Percentiles rank a stretch among this genome's conserved stretches.
These are phyloP conservation scores for Chrysogorgia sp. DNA, from an alignment of 92 coral and sea anemone species.

Conservation along the genomic window DNA sequence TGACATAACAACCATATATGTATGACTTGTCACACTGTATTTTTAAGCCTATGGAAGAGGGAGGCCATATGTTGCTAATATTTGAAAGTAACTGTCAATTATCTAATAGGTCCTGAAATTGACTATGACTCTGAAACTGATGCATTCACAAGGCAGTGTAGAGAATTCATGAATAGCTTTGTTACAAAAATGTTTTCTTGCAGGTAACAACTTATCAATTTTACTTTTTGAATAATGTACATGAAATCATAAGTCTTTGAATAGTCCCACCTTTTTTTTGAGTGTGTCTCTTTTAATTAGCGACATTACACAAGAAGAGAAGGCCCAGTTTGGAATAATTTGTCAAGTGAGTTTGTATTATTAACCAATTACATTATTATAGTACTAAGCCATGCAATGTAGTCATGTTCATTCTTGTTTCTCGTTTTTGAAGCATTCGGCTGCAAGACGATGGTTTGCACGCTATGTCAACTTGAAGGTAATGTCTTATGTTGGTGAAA, in stretches of 20 bases:
- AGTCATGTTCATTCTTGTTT: neutral
- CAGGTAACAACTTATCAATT: constrained; percentile 75
- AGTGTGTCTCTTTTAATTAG: no score
- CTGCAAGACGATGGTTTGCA: constrained; percentile 41
- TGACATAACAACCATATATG: no score
- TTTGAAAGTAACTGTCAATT: no score
- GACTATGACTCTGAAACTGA: constrained; percentile 58
- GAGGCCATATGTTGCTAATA: no score
- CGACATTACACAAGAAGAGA: constrained; percentile 82
- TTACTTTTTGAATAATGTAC: no score
- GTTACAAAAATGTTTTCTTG: constrained; percentile 78
- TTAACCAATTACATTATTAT: neutral
- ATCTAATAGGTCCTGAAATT: constrained; percentile 5
- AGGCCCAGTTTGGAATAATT: constrained; percentile 89
- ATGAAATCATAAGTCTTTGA: no score
- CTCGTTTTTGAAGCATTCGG: constrained; percentile 17
- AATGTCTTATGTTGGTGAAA: no score
- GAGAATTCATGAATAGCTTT: constrained; percentile 79
- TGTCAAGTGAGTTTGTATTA: constrained; percentile 74
- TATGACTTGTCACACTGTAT: no score
- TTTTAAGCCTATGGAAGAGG: no score
- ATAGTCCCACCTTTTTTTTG: neutral
- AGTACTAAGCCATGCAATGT: neutral
- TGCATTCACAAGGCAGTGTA: constrained; percentile 80
- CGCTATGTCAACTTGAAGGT: constrained; percentile 48